Base-by-base conservation (phyloP, 1,140 invertebrate genomes). In the Tribolium castaneum region DNA sequence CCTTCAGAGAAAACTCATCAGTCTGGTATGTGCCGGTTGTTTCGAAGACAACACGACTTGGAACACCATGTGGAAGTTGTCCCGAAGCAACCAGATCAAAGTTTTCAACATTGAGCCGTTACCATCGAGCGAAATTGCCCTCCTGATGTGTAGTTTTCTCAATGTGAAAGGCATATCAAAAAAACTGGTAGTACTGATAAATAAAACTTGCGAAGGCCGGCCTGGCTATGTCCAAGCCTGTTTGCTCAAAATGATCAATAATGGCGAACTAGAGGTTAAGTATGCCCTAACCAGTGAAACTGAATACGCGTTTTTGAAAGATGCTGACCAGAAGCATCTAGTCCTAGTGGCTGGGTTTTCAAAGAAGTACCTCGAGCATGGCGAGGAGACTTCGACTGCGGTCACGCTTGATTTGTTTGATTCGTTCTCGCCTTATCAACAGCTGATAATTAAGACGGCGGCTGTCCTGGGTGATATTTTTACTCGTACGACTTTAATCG, bases 401-500 rank as follows among this genome's bases (percentile, higher is more conserved):
- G 83, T 90, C 30, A 86, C 89, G 59, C 86, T 90, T 85, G 87
- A 89, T 59, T 85, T 88, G 78, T 89, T 89, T 76, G 88, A 90
- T 81, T 86, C 87, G 4, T 81, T 90, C 9, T 86, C 88, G 16
- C 86, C 88, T 7, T 89, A 87, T 77, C 87, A 89, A 75, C 88
- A 90, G 77, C 80, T 88, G 39, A 78, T 90, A 14, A 80, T 90
- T 56, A 90, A 90, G 85, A 88, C 88, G 73, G 87, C 86, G 49
- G 88, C 89, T 0, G 88, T 90, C 7, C 86, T 90, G 14, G 89
- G 89, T 6, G 84, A 87, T 30, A 79, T 87, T 19, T 83, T 90
- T 77, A 88, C 87, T 30, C 83, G 89, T 77, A 83, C 84, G 62
- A 83, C 89, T 22, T 82, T 90, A 51, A 86, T 87, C 80, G 85